Evolutionary conservation across 2,113 vertebrate genomes (phyloP).

Genomic region (Carettochelys insculpta): DNA sequence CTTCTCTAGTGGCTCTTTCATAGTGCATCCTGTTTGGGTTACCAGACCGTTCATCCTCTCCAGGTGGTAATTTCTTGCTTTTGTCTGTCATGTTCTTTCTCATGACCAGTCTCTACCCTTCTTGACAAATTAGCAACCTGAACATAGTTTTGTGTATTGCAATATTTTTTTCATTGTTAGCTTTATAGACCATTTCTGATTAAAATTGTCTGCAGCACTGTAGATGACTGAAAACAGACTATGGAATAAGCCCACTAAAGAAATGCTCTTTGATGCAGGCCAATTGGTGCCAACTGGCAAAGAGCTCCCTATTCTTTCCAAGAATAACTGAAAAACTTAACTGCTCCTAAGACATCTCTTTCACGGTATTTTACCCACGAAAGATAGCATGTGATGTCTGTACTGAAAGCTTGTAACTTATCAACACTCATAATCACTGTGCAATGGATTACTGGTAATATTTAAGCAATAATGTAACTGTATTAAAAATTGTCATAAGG

Average conservation of each 20-base stretch:
- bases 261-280: not conserved
- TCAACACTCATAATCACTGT: not conserved
- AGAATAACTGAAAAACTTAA: not conserved
- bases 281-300: not conserved
- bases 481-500: not conserved
- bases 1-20: conserved; percentile 25
- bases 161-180: not conserved
- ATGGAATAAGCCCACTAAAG: conserved; percentile 9
- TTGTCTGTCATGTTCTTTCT: not conserved
- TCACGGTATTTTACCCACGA: not conserved
- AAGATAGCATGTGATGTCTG: not conserved
- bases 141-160: not conserved
- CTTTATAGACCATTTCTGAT: not conserved
- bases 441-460: not conserved
- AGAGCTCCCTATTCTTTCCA: not conserved
- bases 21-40: not conserved
- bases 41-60: not conserved
- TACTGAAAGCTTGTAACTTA: not conserved
- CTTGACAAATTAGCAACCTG: not conserved
- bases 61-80: conserved; percentile 61
- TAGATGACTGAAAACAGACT: conserved; percentile 23
- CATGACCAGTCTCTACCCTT: not conserved
- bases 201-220: not conserved
- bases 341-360: not conserved
- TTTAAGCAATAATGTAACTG: not conserved